These are phyloP conservation scores for Ooceraea biroi DNA, from an alignment of 1,140 invertebrate genomes.

Conservation along the genomic window DNA sequence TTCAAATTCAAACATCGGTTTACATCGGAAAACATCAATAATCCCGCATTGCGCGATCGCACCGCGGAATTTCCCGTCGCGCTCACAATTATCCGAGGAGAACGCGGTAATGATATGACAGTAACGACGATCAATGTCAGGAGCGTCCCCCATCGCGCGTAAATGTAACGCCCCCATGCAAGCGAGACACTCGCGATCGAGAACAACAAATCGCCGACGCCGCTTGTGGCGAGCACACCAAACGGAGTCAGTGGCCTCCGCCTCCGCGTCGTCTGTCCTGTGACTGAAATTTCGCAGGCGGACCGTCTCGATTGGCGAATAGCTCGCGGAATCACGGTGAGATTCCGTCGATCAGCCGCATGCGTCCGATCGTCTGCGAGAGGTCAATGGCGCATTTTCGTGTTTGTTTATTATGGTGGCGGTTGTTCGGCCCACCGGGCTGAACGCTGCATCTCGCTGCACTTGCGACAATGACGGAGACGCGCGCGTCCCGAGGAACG, in stretches of 20 bases:
- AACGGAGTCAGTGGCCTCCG: background rate
- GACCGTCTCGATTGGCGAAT: background rate
- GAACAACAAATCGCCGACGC: slow-evolving; percentile 44
- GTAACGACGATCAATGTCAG: slow-evolving; percentile 61
- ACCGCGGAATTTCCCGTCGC: background rate
- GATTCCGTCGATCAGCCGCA: background rate
- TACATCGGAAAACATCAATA: background rate
- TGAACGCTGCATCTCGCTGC: slow-evolving; percentile 19
- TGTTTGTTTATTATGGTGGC: slow-evolving; percentile 72
- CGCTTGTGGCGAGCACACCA: slow-evolving; percentile 26
- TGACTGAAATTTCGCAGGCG: background rate
- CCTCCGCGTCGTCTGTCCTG: background rate
- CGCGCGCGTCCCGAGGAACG: background rate
- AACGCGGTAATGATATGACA: slow-evolving; percentile 41
- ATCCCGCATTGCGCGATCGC: background rate
- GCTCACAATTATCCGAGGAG: slow-evolving; percentile 16
- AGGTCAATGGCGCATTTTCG: slow-evolving; percentile 69
- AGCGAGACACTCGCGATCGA: slow-evolving; percentile 30
- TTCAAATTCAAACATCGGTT: background rate
- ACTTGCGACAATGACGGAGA: background rate
- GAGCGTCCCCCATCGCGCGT: slow-evolving; percentile 41
- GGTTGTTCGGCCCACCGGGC: background rate
- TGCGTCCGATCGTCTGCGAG: slow-evolving; percentile 1
- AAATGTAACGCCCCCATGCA: slow-evolving; percentile 61
- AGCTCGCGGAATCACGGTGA: background rate